Conservation (phyloP, 1,140 invertebrate genomes). For the Micrasema minimum region DNA sequence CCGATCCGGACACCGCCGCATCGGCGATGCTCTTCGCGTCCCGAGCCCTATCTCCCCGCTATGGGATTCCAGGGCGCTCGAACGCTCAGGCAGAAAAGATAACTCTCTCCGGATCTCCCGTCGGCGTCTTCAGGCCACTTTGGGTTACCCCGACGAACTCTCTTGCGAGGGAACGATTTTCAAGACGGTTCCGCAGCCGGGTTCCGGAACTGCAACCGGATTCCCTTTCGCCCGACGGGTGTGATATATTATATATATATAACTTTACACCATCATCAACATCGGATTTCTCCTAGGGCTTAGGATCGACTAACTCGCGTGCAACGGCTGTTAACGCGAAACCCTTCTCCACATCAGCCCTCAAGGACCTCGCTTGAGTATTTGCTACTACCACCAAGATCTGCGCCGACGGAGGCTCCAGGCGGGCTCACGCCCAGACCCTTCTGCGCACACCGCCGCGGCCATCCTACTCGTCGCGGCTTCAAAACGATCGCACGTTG, state of each 20-base stretch:
- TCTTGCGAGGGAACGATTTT: conserved; percentile 70
- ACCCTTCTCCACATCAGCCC: conserved; percentile 91
- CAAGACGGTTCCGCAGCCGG: conserved; percentile 75
- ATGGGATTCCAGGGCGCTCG: conserved; percentile 77
- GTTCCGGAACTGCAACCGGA: conserved; percentile 80
- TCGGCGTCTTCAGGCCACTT: conserved; percentile 74
- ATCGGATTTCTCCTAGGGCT: conserved; percentile 74
- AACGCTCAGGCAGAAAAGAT: conserved; percentile 82
- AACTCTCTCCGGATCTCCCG: conserved; percentile 81
- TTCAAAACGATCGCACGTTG: conserved; percentile 61
- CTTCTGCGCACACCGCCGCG: conserved; percentile 79
- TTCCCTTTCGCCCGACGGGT: conserved; percentile 74
- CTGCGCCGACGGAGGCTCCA: conserved; percentile 80
- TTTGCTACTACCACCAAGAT: conserved; percentile 92
- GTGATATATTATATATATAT: conserved; percentile 60
- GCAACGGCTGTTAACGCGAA: conserved; percentile 91
- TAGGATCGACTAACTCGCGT: conserved; percentile 91
- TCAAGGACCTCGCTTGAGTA: conserved; percentile 86
- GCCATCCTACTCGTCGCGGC: conserved; percentile 75
- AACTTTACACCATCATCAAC: conserved; percentile 58
- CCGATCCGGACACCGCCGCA: conserved; percentile 76
- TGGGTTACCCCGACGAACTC: conserved; percentile 63
- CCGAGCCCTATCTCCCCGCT: conserved; percentile 76
- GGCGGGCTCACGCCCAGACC: conserved; percentile 76
- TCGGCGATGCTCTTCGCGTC: conserved; percentile 78